phyloP scores from a whole-genome alignment of 2,797 vertebrate species.

The Sebastes trivittatus region DNA sequence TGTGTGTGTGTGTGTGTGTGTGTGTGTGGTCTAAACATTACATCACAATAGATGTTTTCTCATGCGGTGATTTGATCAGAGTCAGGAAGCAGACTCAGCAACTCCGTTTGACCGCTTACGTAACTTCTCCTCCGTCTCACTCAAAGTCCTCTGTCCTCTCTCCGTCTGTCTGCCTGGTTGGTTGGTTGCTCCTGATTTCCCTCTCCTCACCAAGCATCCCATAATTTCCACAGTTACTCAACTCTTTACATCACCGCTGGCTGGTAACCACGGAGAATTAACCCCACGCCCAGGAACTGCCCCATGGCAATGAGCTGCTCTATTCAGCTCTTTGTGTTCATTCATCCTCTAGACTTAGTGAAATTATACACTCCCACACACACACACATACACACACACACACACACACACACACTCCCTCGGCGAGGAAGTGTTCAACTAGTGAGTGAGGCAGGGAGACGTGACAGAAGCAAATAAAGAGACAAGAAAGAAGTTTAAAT shows the following conservation, averaged over 20 bases:
- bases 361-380: conserved; percentile 6
- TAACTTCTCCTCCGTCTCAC: conserved; percentile 42
- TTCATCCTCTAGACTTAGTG: conserved; percentile 40
- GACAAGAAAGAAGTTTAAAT: not conserved
- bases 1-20: not conserved
- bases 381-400: not conserved
- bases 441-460: not conserved
- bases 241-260: conserved; percentile 63
- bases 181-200: conserved; percentile 28
- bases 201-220: conserved; percentile 37
- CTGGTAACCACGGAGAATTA: conserved; percentile 67
- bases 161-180: conserved; percentile 6
- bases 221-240: conserved; percentile 63
- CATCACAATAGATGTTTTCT: conserved; percentile 16
- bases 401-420: not conserved
- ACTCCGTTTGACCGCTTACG: conserved; percentile 31
- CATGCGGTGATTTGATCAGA: conserved; percentile 5
- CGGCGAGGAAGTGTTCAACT: conserved; percentile 8
- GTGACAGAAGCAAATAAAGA: not conserved
- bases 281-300: conserved; percentile 54
- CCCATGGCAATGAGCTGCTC: conserved; percentile 43
- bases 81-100: conserved; percentile 28
- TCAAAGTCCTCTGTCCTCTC: conserved; percentile 3
- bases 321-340: conserved; percentile 64
- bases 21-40: not conserved